These are phyloP conservation scores for Xiphorhynchus elegans DNA, from an alignment of 2,113 vertebrate genomes.

Conservation along the genomic window DNA sequence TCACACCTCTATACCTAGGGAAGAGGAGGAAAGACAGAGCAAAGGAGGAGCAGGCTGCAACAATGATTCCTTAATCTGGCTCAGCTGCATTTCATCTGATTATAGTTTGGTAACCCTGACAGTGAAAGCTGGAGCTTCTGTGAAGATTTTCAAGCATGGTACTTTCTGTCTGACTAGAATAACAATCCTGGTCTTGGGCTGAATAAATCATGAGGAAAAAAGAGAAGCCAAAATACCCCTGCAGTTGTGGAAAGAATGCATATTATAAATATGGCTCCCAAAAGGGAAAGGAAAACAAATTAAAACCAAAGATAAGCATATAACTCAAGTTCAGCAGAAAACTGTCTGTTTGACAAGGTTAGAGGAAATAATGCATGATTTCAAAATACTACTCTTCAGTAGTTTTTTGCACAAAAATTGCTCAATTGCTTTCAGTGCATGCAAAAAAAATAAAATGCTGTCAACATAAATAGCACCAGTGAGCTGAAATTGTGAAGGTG, in stretches of 20 bases:
- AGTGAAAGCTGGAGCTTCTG: neutral
- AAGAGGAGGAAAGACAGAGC: neutral
- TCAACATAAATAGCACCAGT: neutral
- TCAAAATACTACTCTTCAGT: neutral
- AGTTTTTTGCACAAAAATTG: neutral
- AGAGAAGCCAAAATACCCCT: neutral
- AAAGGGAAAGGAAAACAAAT: slow-evolving; percentile 40
- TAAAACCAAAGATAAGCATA: neutral
- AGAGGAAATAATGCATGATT: neutral
- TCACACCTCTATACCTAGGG: neutral
- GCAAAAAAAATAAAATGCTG: neutral
- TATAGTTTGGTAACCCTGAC: neutral
- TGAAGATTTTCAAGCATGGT: neutral
- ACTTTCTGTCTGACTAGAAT: neutral
- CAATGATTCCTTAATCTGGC: neutral
- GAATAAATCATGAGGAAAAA: neutral
- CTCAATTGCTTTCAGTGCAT: neutral
- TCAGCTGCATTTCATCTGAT: neutral
- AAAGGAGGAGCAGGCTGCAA: neutral
- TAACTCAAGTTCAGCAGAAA: slow-evolving; percentile 6
- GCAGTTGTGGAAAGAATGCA: neutral
- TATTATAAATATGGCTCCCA: neutral
- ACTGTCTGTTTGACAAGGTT: neutral
- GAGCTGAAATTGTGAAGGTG: neutral
- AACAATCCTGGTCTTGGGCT: neutral